Evolutionary conservation across 2,888 invertebrate genomes (phyloP), one percentile per base, ranked within the genome.

Genomic region (Scelioninae gen. 1): DNA sequence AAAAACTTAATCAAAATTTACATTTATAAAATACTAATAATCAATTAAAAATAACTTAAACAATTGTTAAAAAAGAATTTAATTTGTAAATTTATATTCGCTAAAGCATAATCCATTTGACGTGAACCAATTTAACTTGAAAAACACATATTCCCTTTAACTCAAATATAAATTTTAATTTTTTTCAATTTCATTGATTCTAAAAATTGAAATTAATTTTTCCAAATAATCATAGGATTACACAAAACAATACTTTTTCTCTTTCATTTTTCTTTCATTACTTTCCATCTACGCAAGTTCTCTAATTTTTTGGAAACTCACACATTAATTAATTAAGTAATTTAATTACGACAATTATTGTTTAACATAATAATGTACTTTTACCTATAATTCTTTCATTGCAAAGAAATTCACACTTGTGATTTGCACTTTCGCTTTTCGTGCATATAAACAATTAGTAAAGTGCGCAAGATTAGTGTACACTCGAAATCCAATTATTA

Each of bases 351-450:
- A 10, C 29, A 40, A 40, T 68, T 45, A 56, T 29, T 55, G 63
- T 60, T 62, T 29, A 62, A 45, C 62, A 62, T 62, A 77, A 77
- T 32, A 60, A 43, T n/a, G 23, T 15, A 69, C 77, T 77, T 63
- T 77, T 77, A 77, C 69, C 34, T 31, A 40, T 15, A 34, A 58
- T 53, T 43, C 16, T 29, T 51, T 51, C 32, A 51, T 77, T 63
- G 34, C 23, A 71, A 78, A 71, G 78, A 78, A 65, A 71, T 65
- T 53, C n/a, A 45, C 55, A 51, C 40, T 60, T 45, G 31, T 23
- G 56, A 6, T 65, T 60, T 9, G 34, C 58, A 72, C 72, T 72
- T 72, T 79, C 72, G 72, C 78, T 72, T 79, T 72, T 72, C 78
- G 66, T 72, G 72, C 29, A 32, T 51, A 72, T 51, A 38, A 56